phyloP scores from a whole-genome alignment of 2,797 vertebrate species.

The Morus bassanus region DNA sequence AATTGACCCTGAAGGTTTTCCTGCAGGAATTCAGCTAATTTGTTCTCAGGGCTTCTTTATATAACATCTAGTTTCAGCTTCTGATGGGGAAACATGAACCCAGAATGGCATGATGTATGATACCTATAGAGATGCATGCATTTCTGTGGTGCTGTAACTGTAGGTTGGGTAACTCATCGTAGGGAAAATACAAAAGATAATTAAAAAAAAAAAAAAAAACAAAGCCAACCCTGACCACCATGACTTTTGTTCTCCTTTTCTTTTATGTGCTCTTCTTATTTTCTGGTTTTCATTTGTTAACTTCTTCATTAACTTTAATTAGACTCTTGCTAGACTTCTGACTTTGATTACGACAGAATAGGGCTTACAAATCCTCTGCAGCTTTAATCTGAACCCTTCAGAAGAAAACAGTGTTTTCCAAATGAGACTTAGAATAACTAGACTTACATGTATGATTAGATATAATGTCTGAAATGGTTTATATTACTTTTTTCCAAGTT shows the following conservation, averaged over 20 bases:
- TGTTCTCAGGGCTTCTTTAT: not conserved
- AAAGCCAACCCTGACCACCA: not conserved
- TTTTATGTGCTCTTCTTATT: not conserved
- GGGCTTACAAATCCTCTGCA: not conserved
- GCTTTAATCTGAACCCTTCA: not conserved
- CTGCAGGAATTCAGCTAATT: not conserved
- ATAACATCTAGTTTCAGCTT: not conserved
- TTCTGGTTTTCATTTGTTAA: not conserved
- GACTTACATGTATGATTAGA: not conserved
- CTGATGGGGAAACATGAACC: not conserved
- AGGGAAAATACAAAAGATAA: not conserved
- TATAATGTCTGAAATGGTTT: not conserved
- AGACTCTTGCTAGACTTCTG: not conserved
- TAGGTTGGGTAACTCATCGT: not conserved
- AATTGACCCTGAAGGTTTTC: not conserved
- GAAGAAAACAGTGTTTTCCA: not conserved
- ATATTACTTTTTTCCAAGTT: not conserved
- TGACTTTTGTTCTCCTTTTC: not conserved
- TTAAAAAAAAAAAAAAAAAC: not conserved
- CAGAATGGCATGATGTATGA: not conserved
- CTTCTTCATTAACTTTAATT: constrained; percentile 2
- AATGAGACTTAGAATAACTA: not conserved
- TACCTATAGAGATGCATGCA: not conserved
- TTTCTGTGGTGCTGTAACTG: not conserved
- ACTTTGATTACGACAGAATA: not conserved